A percentile compares a stretch with the other conserved stretches of the same genome.
These are phyloP conservation scores for Parelbella ahira DNA, from an alignment of 2,888 invertebrate species.

Conservation along the genomic window DNA sequence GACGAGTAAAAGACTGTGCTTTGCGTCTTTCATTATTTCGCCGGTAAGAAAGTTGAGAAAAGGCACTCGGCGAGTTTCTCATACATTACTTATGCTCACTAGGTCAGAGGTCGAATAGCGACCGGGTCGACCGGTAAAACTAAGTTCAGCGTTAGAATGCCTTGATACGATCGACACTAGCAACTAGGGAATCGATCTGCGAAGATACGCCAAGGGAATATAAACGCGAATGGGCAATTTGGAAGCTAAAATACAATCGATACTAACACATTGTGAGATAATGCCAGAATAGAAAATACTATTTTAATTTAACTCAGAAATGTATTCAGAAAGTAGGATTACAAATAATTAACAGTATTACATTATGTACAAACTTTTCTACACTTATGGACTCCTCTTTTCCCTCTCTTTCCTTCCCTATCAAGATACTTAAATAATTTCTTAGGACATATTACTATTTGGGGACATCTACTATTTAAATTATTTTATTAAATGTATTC, in stretches of 20 bases:
- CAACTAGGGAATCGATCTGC: slow-evolving; percentile 12
- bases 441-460: too few relatives aligned
- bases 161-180: slow-evolving; percentile 20
- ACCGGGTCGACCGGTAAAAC: slow-evolving; percentile 20
- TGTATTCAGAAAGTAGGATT: too few relatives aligned
- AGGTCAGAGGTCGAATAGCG: slow-evolving; percentile 15
- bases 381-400: too few relatives aligned
- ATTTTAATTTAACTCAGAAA: too few relatives aligned
- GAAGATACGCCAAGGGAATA: slow-evolving; percentile 3
- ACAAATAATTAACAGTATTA: too few relatives aligned
- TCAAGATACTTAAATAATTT: too few relatives aligned
- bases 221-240: slow-evolving; percentile 2
- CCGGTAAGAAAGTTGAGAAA: slow-evolving; percentile 22
- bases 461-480: too few relatives aligned
- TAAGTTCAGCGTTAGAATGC: slow-evolving; percentile 9
- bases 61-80: slow-evolving; percentile 19
- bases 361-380: too few relatives aligned
- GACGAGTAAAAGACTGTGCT: background rate
- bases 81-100: slow-evolving; percentile 20
- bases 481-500: too few relatives aligned
- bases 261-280: too few relatives aligned
- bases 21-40: slow-evolving; percentile 11
- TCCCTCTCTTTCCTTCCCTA: too few relatives aligned
- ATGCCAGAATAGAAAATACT: too few relatives aligned
- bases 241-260: slow-evolving; percentile 1